phyloP scores from a whole-genome alignment of 2,888 invertebrate species.

The Drosophila setosimentum region DNA sequence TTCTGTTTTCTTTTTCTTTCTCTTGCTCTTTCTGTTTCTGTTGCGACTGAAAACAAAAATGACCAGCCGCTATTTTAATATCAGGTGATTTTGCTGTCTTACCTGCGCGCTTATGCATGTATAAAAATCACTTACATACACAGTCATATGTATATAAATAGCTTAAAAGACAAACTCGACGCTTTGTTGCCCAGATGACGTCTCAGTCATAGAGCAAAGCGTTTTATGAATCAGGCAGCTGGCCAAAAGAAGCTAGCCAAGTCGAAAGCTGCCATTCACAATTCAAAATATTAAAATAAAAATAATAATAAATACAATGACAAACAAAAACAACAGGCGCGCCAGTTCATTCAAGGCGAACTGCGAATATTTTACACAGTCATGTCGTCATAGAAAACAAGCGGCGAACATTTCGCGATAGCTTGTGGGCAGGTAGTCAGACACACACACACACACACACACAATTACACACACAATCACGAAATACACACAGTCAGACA shows the following conservation, averaged over 20 bases:
- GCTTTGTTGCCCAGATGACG: constrained; percentile 65
- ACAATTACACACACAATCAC: not conserved
- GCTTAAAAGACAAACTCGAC: constrained; percentile 27
- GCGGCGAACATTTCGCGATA: constrained; percentile 22
- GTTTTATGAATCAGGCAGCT: constrained; percentile 52
- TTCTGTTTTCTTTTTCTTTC: not conserved
- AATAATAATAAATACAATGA: constrained; percentile 11
- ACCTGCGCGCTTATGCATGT: constrained; percentile 50
- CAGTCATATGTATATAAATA: constrained; percentile 6
- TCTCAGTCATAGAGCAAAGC: constrained; percentile 35
- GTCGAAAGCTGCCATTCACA: constrained; percentile 48
- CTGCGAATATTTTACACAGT: constrained; percentile 45
- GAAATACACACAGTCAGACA: not conserved
- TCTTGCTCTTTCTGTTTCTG: constrained; percentile 7
- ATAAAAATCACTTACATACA: constrained; percentile 15
- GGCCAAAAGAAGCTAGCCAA: constrained; percentile 23
- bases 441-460: not conserved
- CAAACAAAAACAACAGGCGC: constrained; percentile 12
- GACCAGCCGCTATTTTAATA: constrained; percentile 78
- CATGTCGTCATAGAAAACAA: constrained; percentile 61
- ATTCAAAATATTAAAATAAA: constrained; percentile 18
- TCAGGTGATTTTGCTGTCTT: constrained; percentile 73
- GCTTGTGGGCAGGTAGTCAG: constrained; percentile 44
- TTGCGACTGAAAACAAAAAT: constrained; percentile 58
- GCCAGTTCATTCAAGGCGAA: constrained; percentile 57